A percentile compares a stretch with the other conserved stretches of the same genome.
These are phyloP conservation scores for Hippopotamyrus pictus DNA, from an alignment of 2,797 vertebrate species.

Conservation along the genomic window DNA sequence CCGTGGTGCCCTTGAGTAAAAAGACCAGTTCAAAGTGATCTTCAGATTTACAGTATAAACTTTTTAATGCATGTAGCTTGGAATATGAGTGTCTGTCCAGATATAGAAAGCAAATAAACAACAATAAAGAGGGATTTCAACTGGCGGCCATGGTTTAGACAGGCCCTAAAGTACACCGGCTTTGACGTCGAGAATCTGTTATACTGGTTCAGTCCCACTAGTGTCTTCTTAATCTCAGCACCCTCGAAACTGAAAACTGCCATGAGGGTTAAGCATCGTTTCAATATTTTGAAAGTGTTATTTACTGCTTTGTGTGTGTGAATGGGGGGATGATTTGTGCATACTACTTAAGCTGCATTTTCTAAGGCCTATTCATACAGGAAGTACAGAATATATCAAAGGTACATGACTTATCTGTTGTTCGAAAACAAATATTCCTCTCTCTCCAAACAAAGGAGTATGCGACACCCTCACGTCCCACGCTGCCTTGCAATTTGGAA, in stretches of 20 bases:
- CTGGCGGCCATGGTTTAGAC: not conserved
- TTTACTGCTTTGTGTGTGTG: not conserved
- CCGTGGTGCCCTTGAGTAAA: not conserved
- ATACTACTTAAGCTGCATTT: not conserved
- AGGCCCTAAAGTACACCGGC: not conserved
- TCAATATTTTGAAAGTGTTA: not conserved
- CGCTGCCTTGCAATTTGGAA: not conserved
- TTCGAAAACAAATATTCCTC: not conserved
- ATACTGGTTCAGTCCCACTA: not conserved
- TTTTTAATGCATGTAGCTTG: not conserved
- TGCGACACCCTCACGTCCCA: not conserved
- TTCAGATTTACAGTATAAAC: not conserved
- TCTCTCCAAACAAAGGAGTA: not conserved
- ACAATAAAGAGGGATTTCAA: not conserved
- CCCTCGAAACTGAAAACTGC: not conserved
- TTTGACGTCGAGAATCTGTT: not conserved
- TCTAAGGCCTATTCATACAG: not conserved
- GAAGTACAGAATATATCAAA: not conserved
- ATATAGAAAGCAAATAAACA: not conserved
- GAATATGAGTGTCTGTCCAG: not conserved
- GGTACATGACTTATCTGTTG: not conserved
- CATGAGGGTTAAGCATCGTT: not conserved
- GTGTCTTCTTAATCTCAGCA: not conserved
- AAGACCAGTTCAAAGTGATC: not conserved
- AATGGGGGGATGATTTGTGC: not conserved